Base-by-base conservation (phyloP, 2,113 vertebrate genomes). In the Urocitellus parryii region DNA sequence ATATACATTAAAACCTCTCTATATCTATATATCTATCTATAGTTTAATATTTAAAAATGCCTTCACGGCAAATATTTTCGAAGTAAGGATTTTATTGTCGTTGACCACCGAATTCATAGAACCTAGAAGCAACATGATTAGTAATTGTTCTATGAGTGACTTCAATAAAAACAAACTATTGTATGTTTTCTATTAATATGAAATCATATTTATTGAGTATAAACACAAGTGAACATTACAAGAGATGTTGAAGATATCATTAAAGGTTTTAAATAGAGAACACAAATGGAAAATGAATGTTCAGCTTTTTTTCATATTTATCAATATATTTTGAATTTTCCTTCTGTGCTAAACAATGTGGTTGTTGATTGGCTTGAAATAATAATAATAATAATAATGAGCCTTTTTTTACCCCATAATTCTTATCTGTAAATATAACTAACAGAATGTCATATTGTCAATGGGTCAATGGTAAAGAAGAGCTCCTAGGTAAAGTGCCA, bases 131-230 rank as follows among this genome's bases (percentile, higher is more conserved):
- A 37, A 20, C 29, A 79, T 88, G 79, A 85, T 94, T 95, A 87
- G 78, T 10, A 92, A 79, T 82, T 63, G 63, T 74, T 70, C n/a
- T 65, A 42, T 83, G 18, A 87, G 63, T 65, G 17, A 72, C 51
- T 90, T 88, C 42, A 88, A 20, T 58, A 80, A 84, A 90, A 8
- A 24, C 34, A 93, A 95, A 92, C 32, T 67, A 20, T 76, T 68
- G 8, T 77, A 74, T 94, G 14, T 80, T 94, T 97, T 73, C 56
- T 73, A 73, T 83, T 95, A 76, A 63, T 58, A 91, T 37, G 14
- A 96, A 91, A 80, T 81, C 34, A 81, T 83, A 84, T 91, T 95
- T 96, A 89, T 56, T 92, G 37, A 84, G 29, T 67, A 78, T 22
- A 77, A 51, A 70, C 39, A 78, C 8, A 76, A 88, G 5, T 77